Base-by-base conservation (phyloP, 2,888 invertebrate genomes). In the Phrixothrix hirtus region DNA sequence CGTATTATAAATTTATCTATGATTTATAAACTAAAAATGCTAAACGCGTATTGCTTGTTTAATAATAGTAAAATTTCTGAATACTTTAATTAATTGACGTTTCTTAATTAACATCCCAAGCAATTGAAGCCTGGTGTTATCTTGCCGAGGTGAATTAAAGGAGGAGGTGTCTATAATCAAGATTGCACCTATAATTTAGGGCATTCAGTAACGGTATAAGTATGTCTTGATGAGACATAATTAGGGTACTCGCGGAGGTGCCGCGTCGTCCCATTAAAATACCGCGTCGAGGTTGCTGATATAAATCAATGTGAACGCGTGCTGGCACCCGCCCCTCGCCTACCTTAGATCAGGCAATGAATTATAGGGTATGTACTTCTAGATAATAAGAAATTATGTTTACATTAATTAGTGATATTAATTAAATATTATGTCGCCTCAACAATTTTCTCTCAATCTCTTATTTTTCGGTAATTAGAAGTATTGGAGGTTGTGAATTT, bases 121-220 rank as follows among this genome's bases (percentile, higher is more conserved):
- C 68, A 68, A 69, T 68, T 70, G 70, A 68, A 68, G 68, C 64
- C 67, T 67, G 67, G 65, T 68, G 70, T 72, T 71, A 71, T 67
- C 70, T 70, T 69, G 69, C 69, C 65, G 67, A 70, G 68, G 70
- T 71, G 67, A 72, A 71, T 71, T 70, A 72, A 45, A 50, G 39
- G 39, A 34, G 36, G 45, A 41, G 55, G 26, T 41, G 49, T 46
- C 41, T 46, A 43, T 55, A 55, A 55, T 55, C 49, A 50, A 50
- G 55, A 55, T 62, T 52, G 52, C 59, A 69, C 68, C 68, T 69
- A 69, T 70, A 70, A 69, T 70, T 70, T 70, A 62, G 59, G 54
- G 62, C 67, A 68, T 66, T 68, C 67, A 69, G 59, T 61, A 58
- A 58, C 61, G 60, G 63, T 63, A 63, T 68, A 71, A 69, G 69